phyloP scores from a whole-genome alignment of 2,113 vertebrate genomes.

The Phainopepla nitens region DNA sequence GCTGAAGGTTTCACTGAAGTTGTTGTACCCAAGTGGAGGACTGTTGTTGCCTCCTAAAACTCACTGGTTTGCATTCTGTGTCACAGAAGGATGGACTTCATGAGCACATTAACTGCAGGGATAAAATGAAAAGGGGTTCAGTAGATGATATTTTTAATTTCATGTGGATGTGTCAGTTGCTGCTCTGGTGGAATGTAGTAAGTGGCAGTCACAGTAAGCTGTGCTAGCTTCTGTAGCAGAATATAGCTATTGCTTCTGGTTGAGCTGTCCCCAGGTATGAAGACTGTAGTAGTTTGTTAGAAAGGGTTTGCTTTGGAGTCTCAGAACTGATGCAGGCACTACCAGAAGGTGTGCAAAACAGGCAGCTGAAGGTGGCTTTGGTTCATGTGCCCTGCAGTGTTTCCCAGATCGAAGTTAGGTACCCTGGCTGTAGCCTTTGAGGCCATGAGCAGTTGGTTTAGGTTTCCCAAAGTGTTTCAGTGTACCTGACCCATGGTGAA shows the following conservation, averaged over 20 bases:
- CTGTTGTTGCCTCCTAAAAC: not conserved
- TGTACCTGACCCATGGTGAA: not conserved
- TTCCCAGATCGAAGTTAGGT: fast-evolving
- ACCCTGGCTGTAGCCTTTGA: not conserved
- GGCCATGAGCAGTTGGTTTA: not conserved
- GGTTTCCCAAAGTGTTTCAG: not conserved
- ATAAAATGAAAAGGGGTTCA: fast-evolving
- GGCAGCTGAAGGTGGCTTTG: not conserved
- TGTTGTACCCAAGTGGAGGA: not conserved
- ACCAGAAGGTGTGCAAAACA: not conserved
- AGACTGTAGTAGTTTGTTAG: not conserved
- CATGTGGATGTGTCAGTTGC: not conserved
- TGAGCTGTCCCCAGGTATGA: not conserved
- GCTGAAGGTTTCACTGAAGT: not conserved
- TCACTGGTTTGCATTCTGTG: not conserved
- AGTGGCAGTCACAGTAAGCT: not conserved
- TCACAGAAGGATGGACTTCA: not conserved
- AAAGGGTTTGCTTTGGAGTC: not conserved
- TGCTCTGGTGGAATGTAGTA: not conserved
- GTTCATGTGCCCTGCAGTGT: fast-evolving
- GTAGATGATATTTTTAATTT: not conserved
- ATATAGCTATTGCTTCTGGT: not conserved
- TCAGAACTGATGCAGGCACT: not conserved
- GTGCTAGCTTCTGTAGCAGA: not conserved
- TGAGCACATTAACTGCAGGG: not conserved